phyloP scores from a whole-genome alignment of 2,113 vertebrate genomes.

The Cebus imitator region DNA sequence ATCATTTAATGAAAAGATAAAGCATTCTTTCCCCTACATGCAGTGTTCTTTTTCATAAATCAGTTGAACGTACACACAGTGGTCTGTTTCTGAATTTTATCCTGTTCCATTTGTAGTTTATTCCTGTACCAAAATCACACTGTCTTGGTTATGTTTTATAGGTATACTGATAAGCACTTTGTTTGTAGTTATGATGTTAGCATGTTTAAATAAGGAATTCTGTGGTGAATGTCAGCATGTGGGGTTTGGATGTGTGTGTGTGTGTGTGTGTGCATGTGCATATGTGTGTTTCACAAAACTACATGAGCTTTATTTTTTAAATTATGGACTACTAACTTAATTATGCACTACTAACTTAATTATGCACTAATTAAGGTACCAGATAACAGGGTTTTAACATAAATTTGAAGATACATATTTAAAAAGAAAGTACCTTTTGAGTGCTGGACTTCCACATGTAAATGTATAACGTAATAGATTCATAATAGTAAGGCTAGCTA shows the following conservation, averaged over 20 bases:
- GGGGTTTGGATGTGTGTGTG: neutral
- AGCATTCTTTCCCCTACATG: neutral
- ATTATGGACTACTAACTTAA: neutral
- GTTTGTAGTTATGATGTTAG: neutral
- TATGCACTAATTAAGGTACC: neutral
- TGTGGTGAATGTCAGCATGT: neutral
- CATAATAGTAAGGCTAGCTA: neutral
- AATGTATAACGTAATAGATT: neutral
- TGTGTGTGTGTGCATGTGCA: neutral
- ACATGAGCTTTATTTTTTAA: neutral
- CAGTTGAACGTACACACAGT: neutral
- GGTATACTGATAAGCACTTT: neutral
- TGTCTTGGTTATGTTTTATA: neutral
- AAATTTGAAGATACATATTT: neutral
- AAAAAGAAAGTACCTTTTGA: neutral
- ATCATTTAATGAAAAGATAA: neutral
- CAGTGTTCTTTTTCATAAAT: neutral
- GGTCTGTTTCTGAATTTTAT: neutral
- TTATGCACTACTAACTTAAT: neutral
- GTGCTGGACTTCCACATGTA: neutral
- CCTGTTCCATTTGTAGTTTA: neutral
- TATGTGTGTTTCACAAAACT: neutral
- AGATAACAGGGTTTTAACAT: neutral
- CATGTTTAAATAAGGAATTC: neutral
- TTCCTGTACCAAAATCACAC: neutral